Percentiles rank a stretch among this genome's conserved stretches.
phyloP scores from a whole-genome alignment of 2,888 invertebrate species.

The Drosophila atroscutellata region DNA sequence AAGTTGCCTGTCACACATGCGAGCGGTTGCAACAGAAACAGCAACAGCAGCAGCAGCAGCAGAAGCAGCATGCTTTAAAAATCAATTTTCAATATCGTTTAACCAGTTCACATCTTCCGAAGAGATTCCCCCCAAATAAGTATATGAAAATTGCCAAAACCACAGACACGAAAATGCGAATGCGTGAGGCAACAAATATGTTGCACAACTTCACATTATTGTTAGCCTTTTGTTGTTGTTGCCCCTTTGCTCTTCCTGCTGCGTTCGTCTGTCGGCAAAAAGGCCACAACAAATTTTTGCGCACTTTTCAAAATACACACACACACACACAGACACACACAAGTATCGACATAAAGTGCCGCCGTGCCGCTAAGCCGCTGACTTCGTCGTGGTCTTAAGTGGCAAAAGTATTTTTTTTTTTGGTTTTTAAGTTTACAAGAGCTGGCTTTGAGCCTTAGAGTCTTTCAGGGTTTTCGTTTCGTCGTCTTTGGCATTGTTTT shows the following conservation, averaged over 20 bases:
- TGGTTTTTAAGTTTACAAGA: constrained; percentile 15
- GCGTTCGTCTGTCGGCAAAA: constrained; percentile 57
- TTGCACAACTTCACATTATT: constrained; percentile 59
- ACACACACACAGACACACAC: neutral
- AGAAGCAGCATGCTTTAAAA: constrained; percentile 35
- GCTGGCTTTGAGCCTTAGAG: constrained; percentile 20
- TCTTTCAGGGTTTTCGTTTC: constrained; percentile 27
- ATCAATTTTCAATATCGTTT: constrained; percentile 71
- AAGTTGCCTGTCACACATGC: constrained; percentile 13
- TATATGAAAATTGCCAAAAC: constrained; percentile 34
- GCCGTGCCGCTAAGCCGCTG: constrained; percentile 55
- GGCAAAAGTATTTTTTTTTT: constrained; percentile 53
- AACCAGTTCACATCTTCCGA: constrained; percentile 38
- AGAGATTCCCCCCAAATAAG: constrained; percentile 7
- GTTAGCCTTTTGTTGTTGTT: constrained; percentile 11
- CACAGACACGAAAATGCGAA: constrained; percentile 19
- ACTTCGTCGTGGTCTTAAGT: constrained; percentile 60
- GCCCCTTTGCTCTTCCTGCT: constrained; percentile 12
- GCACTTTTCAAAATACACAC: constrained; percentile 53
- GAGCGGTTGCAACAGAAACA: constrained; percentile 1
- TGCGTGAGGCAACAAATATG: constrained; percentile 45
- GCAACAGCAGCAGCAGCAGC: neutral
- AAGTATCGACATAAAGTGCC: constrained; percentile 58
- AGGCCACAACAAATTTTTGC: constrained; percentile 69
- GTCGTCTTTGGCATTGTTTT: constrained; percentile 33